Base-by-base conservation (phyloP, 2,888 invertebrate species). In the Coenonympha arcania region DNA sequence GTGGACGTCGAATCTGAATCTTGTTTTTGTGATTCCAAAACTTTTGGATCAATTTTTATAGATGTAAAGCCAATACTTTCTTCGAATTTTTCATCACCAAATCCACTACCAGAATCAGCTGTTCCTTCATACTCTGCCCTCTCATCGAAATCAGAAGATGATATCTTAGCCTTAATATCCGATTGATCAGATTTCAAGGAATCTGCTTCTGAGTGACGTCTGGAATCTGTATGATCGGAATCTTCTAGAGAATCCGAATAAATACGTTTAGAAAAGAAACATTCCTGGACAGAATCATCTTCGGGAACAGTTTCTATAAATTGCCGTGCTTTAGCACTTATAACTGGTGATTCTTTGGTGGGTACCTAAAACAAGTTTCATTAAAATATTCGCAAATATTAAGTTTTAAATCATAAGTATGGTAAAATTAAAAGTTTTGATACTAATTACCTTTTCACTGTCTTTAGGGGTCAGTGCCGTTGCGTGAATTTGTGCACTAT, bases 251-350 rank as follows among this genome's bases (percentile, higher is more conserved):
- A 87, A 58, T 87, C 87, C 1, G 87, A 87, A 51, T 87, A 87
- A 36, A 87, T 87, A 15, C 87, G 73, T 62, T 87, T 87, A 0
- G 87, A 87, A 57, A 87, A 87, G 68, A 87, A 87, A 49, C 87
- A 87, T 68, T 87, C 87, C 64, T 87, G 87, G 5, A 87, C 87
- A 4, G 87, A 87, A 60, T 87, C 87, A 62, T 87, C 87, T 71
- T 87, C 87, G 4, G 87, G 87, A n/a, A 87, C 87, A 5, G 87
- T 87, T 63, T 87, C 87, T 55, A 87, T 87, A 55, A 87, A 87
- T 53, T 87, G 87, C 1, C 87, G 73, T 13, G 87, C 87, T 61
- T 87, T 87, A 8, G 87, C 85, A 58, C 87, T 87, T 26, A 87
- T 87, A 0, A 85, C 81, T 33, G 86, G 85, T 1, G 86, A 86